Percentiles rank a stretch among this genome's conserved stretches.
These are phyloP conservation scores for Batillaria attramentaria DNA, from an alignment of 1,140 invertebrate species.

Conservation along the genomic window DNA sequence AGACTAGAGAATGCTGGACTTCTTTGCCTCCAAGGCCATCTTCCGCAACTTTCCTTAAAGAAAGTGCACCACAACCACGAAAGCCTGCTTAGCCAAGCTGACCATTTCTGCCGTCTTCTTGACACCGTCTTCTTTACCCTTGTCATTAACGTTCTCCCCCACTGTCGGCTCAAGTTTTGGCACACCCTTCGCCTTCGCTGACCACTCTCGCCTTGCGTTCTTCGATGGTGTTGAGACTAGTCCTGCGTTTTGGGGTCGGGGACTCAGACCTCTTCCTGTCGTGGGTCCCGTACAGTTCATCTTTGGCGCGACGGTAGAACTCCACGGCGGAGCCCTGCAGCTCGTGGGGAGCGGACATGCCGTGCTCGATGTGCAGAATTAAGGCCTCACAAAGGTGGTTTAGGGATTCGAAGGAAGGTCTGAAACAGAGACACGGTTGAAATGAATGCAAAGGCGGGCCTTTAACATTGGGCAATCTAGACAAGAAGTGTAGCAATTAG, in stretches of 20 bases:
- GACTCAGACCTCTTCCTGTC: constrained; percentile 6
- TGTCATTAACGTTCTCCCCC: not conserved
- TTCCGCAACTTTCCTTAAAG: not conserved
- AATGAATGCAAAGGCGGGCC: not conserved
- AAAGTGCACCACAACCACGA: not conserved
- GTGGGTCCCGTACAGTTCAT: constrained; percentile 34
- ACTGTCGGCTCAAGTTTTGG: not conserved
- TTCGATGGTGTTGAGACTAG: constrained; percentile 8
- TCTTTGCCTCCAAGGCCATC: no score
- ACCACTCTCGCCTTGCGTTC: constrained; percentile 5
- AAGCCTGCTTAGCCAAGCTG: no score
- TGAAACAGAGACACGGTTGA: constrained; percentile 41
- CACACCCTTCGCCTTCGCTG: no score
- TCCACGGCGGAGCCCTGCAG: constrained; percentile 59
- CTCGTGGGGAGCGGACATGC: constrained; percentile 49
- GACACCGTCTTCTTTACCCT: not conserved
- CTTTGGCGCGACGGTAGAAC: constrained; percentile 50
- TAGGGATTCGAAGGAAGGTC: constrained; percentile 62
- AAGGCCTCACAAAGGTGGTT: constrained; percentile 59
- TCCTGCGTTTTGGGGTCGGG: constrained; percentile 2
- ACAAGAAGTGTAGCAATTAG: not conserved
- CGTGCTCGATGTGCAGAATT: constrained; percentile 59
- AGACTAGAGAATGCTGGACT: no score
- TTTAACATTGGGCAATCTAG: not conserved
- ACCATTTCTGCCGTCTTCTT: not conserved